phyloP scores from a whole-genome alignment of 2,797 vertebrate species.

The Arrhamphus sclerolepis region DNA sequence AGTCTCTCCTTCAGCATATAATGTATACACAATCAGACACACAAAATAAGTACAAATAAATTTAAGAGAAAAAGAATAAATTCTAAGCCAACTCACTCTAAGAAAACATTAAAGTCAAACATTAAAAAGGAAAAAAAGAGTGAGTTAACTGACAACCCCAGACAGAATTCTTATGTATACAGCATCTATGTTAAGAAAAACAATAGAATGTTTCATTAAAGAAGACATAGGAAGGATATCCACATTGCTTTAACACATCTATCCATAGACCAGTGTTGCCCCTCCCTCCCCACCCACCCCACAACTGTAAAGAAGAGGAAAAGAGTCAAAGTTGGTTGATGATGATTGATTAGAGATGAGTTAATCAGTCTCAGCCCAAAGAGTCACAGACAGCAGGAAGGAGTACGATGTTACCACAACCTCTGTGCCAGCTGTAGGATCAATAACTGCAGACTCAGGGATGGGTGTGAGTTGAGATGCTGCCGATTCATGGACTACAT shows the following conservation, averaged over 20 bases:
- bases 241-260: background rate
- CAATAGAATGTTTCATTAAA: no score
- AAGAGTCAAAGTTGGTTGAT: constrained; percentile 12
- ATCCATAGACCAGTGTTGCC: constrained; percentile 1
- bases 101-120: background rate
- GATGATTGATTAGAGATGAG: constrained; percentile 50
- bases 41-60: constrained; percentile 1
- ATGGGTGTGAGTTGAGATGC: constrained; percentile 65
- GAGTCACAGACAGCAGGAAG: constrained; percentile 44
- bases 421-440: constrained; percentile 58
- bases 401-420: constrained; percentile 73
- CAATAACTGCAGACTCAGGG: constrained; percentile 59
- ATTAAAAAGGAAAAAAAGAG: background rate
- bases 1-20: background rate
- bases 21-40: constrained; percentile 9
- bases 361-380: constrained; percentile 45
- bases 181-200: background rate
- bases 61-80: constrained; percentile 4
- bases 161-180: constrained; percentile 7
- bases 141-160: background rate
- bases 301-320: constrained; percentile 15
- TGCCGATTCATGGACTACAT: constrained; percentile 56
- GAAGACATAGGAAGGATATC: constrained; percentile 14
- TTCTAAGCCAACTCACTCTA: background rate
- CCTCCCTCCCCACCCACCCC: no score